Evolutionary conservation across 2,113 vertebrate genomes (phyloP), one percentile per base, ranked within the genome.

Genomic region (Rhabdornis inornatus): DNA sequence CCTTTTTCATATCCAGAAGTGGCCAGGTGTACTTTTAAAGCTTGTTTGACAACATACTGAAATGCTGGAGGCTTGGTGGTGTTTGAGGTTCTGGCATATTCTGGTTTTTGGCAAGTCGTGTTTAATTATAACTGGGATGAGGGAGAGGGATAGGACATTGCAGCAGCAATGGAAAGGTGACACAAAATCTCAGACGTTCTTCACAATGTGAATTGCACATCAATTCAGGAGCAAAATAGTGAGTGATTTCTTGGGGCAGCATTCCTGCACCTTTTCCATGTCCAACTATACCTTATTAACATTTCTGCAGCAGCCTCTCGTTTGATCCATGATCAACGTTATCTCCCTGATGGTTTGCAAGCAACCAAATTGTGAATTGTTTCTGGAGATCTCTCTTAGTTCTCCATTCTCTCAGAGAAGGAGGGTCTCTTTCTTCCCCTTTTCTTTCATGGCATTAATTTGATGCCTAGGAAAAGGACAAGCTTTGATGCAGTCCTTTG

Each of bases 291-390:
- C 45, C 61, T 71, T 45, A n/a, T 35, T 56, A 44, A 28, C 2
- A 4, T 60, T 92, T 56, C 61, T 85, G 25, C 30, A 39, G 40
- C 50, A 75, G 25, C 22, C 17, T 66, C 13, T 56, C 47, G 4
- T 49, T 69, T 35, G 21, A 24, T 10, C 53, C 4, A 2, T 3
- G 28, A 49, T 60, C 37, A n/a, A 0, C 3, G 2, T 47, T 40
- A 60, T 65, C 40, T 76, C 22, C 18, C 20, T 1, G 5, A 39
- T 55, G 13, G 3, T 52, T 40, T 88, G 8, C 35, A 17, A 25
- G 37, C 19, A 30, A 40, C 23, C 23, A 33, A 59, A 50, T 31
- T 33, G 14, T 14, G 13, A 47, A 69, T 40, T 76, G 40, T 83
- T 79, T 14, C 69, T 1, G 0, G 5, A 35, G 37, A 33, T n/a